A percentile compares a stretch with the other conserved stretches of the same genome.
Evolutionary conservation across 1,140 invertebrate species (phyloP).

Genomic region (Cecropterus lyciades): DNA sequence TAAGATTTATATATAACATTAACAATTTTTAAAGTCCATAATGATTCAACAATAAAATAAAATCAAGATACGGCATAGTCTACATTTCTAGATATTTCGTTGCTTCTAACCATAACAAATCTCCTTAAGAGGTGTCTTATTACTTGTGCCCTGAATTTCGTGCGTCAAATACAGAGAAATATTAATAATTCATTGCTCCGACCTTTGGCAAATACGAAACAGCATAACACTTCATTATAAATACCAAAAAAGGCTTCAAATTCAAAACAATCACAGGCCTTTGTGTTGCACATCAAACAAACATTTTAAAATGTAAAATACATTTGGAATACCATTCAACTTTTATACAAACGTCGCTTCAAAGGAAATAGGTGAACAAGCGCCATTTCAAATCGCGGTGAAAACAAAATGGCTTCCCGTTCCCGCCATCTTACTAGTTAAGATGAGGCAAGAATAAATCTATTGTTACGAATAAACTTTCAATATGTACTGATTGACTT

Average conservation of each 20-base stretch:
- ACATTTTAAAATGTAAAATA: slow-evolving; percentile 3
- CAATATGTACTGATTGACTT: too few species aligned
- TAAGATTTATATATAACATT: too few species aligned
- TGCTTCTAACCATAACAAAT: too few species aligned
- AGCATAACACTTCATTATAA: slow-evolving; percentile 3
- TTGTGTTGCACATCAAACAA: slow-evolving; percentile 6
- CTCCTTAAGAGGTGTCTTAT: too few species aligned
- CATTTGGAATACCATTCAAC: slow-evolving; percentile 11
- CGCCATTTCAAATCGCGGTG: neutral
- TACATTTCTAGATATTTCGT: too few species aligned
- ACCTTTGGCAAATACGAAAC: neutral
- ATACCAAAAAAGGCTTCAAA: slow-evolving; percentile 1
- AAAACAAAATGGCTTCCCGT: neutral
- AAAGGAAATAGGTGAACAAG: slow-evolving; percentile 29
- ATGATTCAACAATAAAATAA: too few species aligned
- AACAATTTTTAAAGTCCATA: too few species aligned
- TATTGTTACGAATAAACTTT: too few species aligned
- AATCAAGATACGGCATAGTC: too few species aligned
- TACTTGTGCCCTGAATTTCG: too few species aligned
- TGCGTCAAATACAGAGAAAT: too few species aligned
- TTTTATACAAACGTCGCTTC: slow-evolving; percentile 12
- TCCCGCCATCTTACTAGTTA: neutral
- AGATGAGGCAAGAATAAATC: neutral
- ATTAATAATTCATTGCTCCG: too few species aligned
- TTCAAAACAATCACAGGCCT: slow-evolving; percentile 10